A percentile compares a stretch with the other conserved stretches of the same genome.
These are phyloP conservation scores for Sminthurides aquaticus DNA, from an alignment of 2,888 invertebrate species.

Conservation along the genomic window DNA sequence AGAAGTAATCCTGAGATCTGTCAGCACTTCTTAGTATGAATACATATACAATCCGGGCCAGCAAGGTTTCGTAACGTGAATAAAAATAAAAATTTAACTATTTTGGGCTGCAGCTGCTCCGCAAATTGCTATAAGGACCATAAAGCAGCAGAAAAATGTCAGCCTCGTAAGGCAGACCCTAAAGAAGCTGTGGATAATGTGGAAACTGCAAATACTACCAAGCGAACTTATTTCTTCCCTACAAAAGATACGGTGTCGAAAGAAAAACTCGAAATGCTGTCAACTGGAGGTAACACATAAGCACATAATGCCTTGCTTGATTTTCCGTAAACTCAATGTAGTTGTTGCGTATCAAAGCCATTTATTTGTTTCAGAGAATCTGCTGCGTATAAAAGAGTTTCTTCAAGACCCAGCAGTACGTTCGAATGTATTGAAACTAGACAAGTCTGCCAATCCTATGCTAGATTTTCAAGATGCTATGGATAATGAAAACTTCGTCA, in stretches of 20 bases:
- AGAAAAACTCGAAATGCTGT: slow-evolving; percentile 13
- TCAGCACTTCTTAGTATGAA: background rate
- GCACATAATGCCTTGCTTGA: background rate
- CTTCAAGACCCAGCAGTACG: slow-evolving; percentile 6
- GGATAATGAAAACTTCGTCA: slow-evolving; percentile 24
- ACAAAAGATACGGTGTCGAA: slow-evolving; percentile 27
- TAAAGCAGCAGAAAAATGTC: slow-evolving; percentile 14
- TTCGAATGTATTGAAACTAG: slow-evolving; percentile 17
- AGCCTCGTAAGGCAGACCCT: background rate
- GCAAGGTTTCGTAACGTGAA: background rate
- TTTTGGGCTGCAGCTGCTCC: slow-evolving; percentile 28
- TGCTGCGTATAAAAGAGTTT: slow-evolving; percentile 13
- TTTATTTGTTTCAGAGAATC: slow-evolving; percentile 8
- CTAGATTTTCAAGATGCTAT: slow-evolving; percentile 21
- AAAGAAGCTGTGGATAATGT: background rate
- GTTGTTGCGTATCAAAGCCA: background rate
- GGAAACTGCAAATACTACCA: background rate
- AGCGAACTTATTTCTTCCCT: slow-evolving; percentile 19
- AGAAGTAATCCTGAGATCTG: background rate
- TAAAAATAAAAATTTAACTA: background rate
- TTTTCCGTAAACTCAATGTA: background rate
- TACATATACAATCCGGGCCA: background rate
- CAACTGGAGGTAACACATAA: slow-evolving; percentile 11
- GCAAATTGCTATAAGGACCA: slow-evolving; percentile 27
- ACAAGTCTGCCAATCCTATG: slow-evolving; percentile 20